Conservation (phyloP, 2,113 vertebrate species). For the Sus scrofa region DNA sequence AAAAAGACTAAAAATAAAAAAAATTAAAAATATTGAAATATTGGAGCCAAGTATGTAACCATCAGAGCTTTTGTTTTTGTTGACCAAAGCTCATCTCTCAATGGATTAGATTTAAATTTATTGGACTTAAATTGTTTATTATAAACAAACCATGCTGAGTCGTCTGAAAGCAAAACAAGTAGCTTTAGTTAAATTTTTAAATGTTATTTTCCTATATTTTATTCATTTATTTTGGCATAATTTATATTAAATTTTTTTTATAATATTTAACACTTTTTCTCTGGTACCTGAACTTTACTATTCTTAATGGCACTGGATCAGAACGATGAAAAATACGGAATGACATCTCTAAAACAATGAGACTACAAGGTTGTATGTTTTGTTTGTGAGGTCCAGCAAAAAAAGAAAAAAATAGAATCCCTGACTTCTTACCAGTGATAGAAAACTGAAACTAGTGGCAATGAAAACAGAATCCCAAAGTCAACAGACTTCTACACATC, state of each 20-base stretch:
- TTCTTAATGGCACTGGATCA: background rate
- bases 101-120: background rate
- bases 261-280: background rate
- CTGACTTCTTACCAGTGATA: background rate
- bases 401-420: background rate
- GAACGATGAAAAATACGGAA: background rate
- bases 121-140: background rate
- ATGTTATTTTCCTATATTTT: background rate
- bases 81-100: background rate
- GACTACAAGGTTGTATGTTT: background rate
- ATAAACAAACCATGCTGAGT: background rate
- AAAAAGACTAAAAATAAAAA: too few relatives aligned
- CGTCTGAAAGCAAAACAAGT: background rate
- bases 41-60: background rate
- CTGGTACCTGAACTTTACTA: background rate
- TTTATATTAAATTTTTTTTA: background rate
- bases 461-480: background rate
- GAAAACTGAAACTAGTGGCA: background rate
- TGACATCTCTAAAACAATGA: background rate
- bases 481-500: constrained; percentile 12
- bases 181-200: background rate
- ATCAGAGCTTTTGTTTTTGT: background rate
- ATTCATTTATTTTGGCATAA: background rate
- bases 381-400: constrained; percentile 22
- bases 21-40: background rate